These are phyloP conservation scores for Poeciliopsis gracilis DNA, from an alignment of 2,797 vertebrate genomes.

Conservation along the genomic window DNA sequence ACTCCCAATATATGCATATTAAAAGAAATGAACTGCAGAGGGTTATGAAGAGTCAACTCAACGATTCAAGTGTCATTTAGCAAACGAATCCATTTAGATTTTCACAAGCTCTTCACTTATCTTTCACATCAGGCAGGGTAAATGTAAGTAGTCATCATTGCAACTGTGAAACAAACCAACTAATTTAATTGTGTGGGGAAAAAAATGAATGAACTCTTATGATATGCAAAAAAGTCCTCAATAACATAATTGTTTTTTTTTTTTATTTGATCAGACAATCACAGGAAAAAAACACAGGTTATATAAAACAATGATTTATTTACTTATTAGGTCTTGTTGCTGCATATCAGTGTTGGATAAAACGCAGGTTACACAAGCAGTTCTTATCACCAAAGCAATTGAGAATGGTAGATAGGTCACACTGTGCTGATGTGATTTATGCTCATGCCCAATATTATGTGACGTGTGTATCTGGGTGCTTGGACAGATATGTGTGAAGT, in stretches of 20 bases:
- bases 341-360: conserved; percentile 31
- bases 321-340: conserved; percentile 14
- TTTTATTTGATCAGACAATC: no score
- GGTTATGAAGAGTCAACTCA: conserved; percentile 13
- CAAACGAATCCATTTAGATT: conserved; percentile 9
- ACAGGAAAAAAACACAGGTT: not conserved
- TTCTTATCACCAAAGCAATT: conserved; percentile 32
- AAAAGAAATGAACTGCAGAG: conserved; percentile 7
- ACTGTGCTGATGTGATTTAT: conserved; percentile 40
- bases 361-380: conserved; percentile 22
- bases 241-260: not conserved
- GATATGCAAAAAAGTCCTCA: not conserved
- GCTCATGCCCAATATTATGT: conserved; percentile 35
- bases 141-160: not conserved
- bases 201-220: not conserved
- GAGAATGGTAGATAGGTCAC: conserved; percentile 49
- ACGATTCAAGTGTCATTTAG: conserved; percentile 8
- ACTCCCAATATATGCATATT: no score
- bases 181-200: not conserved
- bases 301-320: not conserved
- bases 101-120: not conserved
- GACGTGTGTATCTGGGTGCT: conserved; percentile 27
- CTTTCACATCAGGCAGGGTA: not conserved
- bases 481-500: conserved; percentile 35
- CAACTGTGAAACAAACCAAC: not conserved